Conservation (phyloP, 1,140 invertebrate genomes). For the Apis cerana region DNA sequence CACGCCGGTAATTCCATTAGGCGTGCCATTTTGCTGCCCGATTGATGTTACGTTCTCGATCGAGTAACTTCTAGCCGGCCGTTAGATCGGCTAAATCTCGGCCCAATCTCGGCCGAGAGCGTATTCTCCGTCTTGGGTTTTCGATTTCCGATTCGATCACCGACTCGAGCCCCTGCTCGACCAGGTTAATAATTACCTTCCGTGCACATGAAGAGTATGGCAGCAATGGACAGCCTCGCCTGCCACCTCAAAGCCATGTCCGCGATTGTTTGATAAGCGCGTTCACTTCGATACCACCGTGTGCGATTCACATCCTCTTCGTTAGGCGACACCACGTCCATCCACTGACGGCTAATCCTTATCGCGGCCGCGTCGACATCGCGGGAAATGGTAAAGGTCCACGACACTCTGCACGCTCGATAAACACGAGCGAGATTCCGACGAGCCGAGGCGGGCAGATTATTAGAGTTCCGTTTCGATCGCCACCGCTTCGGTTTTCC, state of each 20-base stretch:
- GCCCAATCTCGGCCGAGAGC: background rate
- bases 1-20: slow-evolving; percentile 63
- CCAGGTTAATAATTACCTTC: slow-evolving; percentile 73
- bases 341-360: slow-evolving; percentile 39
- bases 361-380: slow-evolving; percentile 10
- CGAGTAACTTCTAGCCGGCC: slow-evolving; percentile 39
- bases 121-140: background rate
- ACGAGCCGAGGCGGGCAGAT: background rate
- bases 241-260: slow-evolving; percentile 81
- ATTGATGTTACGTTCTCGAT: slow-evolving; percentile 51
- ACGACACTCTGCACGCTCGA: background rate
- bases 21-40: slow-evolving; percentile 54
- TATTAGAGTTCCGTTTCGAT: background rate
- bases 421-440: background rate
- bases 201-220: slow-evolving; percentile 80
- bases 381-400: background rate
- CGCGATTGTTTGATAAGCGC: slow-evolving; percentile 58
- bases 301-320: slow-evolving; percentile 64
- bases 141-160: background rate
- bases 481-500: background rate
- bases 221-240: slow-evolving; percentile 78
- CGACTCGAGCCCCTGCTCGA: no score
- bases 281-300: slow-evolving; percentile 66
- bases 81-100: slow-evolving; percentile 4
- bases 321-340: slow-evolving; percentile 44